Base-by-base conservation (phyloP, 2,113 vertebrate genomes). In the Bettongia penicillata region DNA sequence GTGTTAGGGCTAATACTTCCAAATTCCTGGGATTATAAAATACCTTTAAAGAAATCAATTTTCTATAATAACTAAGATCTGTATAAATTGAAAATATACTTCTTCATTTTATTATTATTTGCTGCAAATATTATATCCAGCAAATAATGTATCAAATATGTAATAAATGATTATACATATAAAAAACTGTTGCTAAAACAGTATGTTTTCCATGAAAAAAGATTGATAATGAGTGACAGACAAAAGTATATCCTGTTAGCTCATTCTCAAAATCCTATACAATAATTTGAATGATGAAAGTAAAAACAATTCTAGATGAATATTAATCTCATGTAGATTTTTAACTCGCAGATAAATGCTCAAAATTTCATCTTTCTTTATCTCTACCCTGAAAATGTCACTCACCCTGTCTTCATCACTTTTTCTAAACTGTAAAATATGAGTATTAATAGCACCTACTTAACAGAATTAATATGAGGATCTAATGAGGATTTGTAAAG, bases 161-260 rank as follows among this genome's bases (percentile, higher is more conserved):
- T 49, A 5, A 2, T 90, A 93, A 93, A 47, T 77, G 53, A 9
- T 91, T 77, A 95, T 3, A 31, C 50, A 89, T 47, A 95, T 90
- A 95, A 95, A 95, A 92, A 91, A 51, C 8, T 55, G 3, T 90
- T 37, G 51, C 23, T 92, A 84, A 77, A 84, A n/a, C 26, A 92
- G 92, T 91, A 57, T 61, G 7, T 92, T 9, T 96, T 68, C 61
- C 84, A 77, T 91, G 51, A 92, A 51, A 51, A 28, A 95, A 93
- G 24, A 90, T 0, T 61, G 37, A 51, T 43, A 90, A 14, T 77
- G 92, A 47, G 43, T 68, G 22, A 91, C 14, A 91, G 2, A 55
- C 24, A 2, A 55, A 93, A 4, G 0, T 2, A 23, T 93, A 25
- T 9, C 24, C 93, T 77, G 19, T 55, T 92, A 90, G 16, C 9